These are phyloP conservation scores for Erpobdella octoculata DNA, from an alignment of 2,888 invertebrate species.

Conservation along the genomic window DNA sequence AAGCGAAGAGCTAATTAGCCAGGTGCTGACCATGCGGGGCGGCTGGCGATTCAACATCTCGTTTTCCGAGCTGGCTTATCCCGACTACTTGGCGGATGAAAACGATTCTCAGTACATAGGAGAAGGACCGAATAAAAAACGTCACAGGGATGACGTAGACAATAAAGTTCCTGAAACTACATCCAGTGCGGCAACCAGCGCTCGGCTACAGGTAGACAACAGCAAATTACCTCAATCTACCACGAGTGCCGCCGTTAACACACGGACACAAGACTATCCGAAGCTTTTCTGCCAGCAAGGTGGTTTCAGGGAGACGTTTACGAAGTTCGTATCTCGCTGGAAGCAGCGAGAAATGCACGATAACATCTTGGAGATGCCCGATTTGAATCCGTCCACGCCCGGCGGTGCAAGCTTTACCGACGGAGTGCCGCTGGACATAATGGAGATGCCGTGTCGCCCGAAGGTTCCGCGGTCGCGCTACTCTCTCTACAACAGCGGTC, in stretches of 20 bases:
- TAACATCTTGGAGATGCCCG: background rate
- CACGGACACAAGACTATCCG: too few species aligned
- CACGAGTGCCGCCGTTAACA: too few species aligned
- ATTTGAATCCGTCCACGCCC: background rate
- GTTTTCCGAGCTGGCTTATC: background rate
- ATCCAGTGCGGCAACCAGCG: background rate
- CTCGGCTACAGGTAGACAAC: background rate
- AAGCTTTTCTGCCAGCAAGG: background rate
- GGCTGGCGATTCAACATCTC: constrained; percentile 23
- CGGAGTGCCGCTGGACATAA: background rate
- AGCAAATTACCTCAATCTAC: too few species aligned
- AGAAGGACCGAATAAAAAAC: background rate
- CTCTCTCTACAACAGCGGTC: constrained; percentile 1
- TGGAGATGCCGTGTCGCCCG: background rate
- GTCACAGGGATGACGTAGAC: background rate
- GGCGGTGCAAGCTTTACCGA: background rate
- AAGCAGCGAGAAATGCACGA: background rate
- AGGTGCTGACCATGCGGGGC: constrained; percentile 16
- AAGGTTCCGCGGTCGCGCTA: background rate
- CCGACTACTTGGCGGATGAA: background rate
- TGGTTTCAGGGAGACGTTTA: constrained; percentile 9
- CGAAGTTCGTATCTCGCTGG: constrained; percentile 9
- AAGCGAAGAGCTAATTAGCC: constrained; percentile 18
- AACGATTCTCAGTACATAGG: background rate
- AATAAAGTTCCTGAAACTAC: too few species aligned